Evolutionary conservation across 2,113 vertebrate species (phyloP).

Genomic region (Struthidea cinerea): DNA sequence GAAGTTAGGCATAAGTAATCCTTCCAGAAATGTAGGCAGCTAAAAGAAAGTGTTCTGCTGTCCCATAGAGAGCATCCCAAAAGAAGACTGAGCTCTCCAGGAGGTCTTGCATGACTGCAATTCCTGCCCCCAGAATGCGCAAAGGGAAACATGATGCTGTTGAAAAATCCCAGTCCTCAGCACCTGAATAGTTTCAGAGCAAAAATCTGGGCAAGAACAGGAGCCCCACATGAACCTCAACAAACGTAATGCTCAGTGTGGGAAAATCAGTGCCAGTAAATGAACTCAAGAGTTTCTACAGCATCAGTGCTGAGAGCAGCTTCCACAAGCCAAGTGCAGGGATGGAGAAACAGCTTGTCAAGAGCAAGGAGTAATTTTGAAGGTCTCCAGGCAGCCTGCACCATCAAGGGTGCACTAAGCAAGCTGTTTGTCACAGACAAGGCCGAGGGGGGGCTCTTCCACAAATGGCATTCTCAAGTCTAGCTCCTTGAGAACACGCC

Average conservation of each 20-base stretch:
- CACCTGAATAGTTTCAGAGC: background rate
- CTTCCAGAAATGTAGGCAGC: background rate
- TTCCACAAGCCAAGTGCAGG: background rate
- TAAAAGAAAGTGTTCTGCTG: background rate
- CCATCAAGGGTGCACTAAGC: background rate
- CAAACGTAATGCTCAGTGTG: background rate
- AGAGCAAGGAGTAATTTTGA: background rate
- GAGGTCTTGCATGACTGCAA: background rate
- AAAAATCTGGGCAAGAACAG: background rate
- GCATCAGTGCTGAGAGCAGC: background rate
- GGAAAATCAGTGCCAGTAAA: background rate
- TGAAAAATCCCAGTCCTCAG: background rate
- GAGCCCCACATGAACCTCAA: background rate
- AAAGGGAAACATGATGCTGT: background rate
- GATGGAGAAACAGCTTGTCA: background rate
- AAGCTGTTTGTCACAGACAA: background rate
- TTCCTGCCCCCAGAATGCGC: background rate
- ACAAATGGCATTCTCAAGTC: accelerated
- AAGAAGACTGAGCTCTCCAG: background rate
- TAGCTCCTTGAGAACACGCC: accelerated
- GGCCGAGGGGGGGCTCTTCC: background rate
- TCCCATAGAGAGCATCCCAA: background rate
- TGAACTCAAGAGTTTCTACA: background rate
- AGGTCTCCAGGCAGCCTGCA: background rate
- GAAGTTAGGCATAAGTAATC: background rate